Base-by-base conservation (phyloP, 2,797 vertebrate species). In the Xenentodon cancila region DNA sequence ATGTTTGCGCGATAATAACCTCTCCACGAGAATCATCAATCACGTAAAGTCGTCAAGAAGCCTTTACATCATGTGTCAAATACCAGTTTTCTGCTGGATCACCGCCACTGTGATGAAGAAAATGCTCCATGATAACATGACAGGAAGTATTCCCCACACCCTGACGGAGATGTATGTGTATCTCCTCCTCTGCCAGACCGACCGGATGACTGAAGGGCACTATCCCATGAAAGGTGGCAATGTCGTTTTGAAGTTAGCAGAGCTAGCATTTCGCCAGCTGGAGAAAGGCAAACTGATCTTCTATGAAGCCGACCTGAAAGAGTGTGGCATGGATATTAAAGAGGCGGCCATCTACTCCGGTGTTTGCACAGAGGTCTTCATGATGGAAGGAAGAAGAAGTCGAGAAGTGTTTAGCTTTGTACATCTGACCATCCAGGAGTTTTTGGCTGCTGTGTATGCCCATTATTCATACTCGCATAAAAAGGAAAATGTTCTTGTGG, bases 31-130 rank as follows among this genome's bases (percentile, higher is more conserved):
- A 19, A 57, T 86, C 37, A 68, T 84, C 46, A 64, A 56, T 8
- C 80, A 88, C 5, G 69, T 88, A 9, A 81, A 66, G 22, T 59
- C 64, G 8, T 81, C 81, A 7, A 73, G 70, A 53, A 86, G 71
- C 47, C 81, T 88, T 9, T 60, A 71, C 18, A 71, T 76, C 44
- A 82, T 88, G 76, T 88, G 86, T 21, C 78, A 88, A 64, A 84
- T 88, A 44, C 83, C 85, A 7, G 62, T 88, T 46, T 86, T 88
- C 54, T 88, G 81, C 59, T 66, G 71, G 62, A 88, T 88, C 37
- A 67, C 75, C 0, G 67, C 61, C 25, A 87, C 61, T 0, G 81
- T 87, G 0, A 59, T 86, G 30, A 63, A 73, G 45, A 79, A 72
- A 25, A 73, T 76, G 68, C 4, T 76, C 19, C 43, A 3, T 0